Conservation (phyloP, 2,888 invertebrate species). For the Chloroclysta siterata region DNA sequence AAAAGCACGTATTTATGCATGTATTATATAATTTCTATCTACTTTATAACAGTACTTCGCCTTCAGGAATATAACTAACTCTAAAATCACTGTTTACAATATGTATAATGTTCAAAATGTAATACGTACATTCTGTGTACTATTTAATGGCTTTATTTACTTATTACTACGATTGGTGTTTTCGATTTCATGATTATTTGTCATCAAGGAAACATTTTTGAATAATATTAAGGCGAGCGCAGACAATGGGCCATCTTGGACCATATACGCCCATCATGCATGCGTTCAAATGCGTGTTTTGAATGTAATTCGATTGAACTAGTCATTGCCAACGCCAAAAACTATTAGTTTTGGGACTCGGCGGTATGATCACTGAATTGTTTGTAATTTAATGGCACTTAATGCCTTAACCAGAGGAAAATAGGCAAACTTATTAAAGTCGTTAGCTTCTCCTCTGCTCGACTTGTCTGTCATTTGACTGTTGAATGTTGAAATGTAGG, state of each 20-base stretch:
- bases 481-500: too few relatives aligned
- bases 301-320: not conserved
- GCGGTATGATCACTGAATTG: not conserved
- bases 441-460: too few relatives aligned
- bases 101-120: conserved; percentile 22
- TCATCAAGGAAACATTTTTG: conserved; percentile 1
- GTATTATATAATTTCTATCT: conserved; percentile 30
- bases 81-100: conserved; percentile 31
- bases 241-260: not conserved
- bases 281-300: conserved; percentile 1
- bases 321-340: too few relatives aligned
- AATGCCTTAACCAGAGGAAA: too few relatives aligned
- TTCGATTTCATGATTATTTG: not conserved
- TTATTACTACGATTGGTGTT: conserved; percentile 28
- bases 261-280: not conserved
- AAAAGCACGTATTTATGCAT: conserved; percentile 41
- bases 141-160: conserved; percentile 15
- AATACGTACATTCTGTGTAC: conserved; percentile 10
- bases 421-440: too few relatives aligned
- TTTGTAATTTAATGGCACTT: too few relatives aligned
- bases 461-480: too few relatives aligned
- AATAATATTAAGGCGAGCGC: not conserved
- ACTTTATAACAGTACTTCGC: conserved; percentile 25
- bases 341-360: not conserved
- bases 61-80: conserved; percentile 15